Conservation (phyloP, 1,140 invertebrate genomes). For the Drosophila nigromelanica region DNA sequence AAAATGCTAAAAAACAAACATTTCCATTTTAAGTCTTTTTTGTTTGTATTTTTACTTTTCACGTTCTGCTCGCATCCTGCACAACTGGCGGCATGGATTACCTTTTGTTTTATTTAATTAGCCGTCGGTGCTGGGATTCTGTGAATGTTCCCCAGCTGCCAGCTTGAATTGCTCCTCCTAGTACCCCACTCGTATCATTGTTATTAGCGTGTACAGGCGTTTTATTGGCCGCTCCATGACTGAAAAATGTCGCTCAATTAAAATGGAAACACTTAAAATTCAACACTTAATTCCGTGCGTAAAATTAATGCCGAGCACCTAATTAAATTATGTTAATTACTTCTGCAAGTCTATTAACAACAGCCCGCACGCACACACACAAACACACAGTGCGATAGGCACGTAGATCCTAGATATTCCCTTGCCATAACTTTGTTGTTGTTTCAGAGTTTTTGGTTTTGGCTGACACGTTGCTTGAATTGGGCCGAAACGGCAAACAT, state of each 20-base stretch:
- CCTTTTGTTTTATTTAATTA: slow-evolving; percentile 79
- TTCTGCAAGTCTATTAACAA: slow-evolving; percentile 75
- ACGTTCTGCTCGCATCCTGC: neutral
- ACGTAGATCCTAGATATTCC: slow-evolving; percentile 6
- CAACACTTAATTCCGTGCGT: slow-evolving; percentile 82
- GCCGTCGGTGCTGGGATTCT: slow-evolving; percentile 33
- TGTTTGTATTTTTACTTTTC: slow-evolving; percentile 1
- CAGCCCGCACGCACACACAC: slow-evolving; percentile 33
- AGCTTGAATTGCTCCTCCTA: neutral
- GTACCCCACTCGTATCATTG: slow-evolving; percentile 47
- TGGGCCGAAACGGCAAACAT: slow-evolving; percentile 70
- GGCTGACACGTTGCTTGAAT: slow-evolving; percentile 14
- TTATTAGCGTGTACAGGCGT: slow-evolving; percentile 59
- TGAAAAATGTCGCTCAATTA: slow-evolving; percentile 80
- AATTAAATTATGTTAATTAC: slow-evolving; percentile 83
- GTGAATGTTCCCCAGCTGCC: neutral
- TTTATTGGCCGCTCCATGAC: slow-evolving; percentile 50
- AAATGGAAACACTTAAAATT: slow-evolving; percentile 81
- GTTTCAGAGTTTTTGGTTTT: slow-evolving; percentile 35
- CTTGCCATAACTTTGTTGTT: slow-evolving; percentile 28
- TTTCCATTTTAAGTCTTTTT: neutral
- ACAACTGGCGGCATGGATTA: slow-evolving; percentile 57
- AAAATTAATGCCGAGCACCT: slow-evolving; percentile 82
- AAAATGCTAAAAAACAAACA: slow-evolving; percentile 11
- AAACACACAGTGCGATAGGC: slow-evolving; percentile 32